A percentile compares a stretch with the other conserved stretches of the same genome.
Evolutionary conservation across 1,140 invertebrate species (phyloP).

Genomic region (Drosophila ercepeae): DNA sequence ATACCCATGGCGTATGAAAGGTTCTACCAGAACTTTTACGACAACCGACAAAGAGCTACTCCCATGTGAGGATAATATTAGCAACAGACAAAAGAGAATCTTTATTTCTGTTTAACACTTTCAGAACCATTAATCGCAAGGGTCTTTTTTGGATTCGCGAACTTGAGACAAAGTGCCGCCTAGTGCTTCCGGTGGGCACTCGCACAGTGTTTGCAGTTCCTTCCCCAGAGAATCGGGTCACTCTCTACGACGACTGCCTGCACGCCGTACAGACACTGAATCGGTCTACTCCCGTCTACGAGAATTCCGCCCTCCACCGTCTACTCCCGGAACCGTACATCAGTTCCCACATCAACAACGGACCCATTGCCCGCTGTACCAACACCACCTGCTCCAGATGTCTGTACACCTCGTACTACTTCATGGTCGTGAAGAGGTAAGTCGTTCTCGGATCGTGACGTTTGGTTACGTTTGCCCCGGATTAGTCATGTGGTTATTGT

Average conservation of each 20-base stretch:
- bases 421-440: constrained; percentile 81
- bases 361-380: constrained; percentile 73
- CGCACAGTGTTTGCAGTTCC: constrained; percentile 67
- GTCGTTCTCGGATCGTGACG: constrained; percentile 8
- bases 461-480: neutral
- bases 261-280: constrained; percentile 65
- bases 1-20: constrained; percentile 80
- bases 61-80: constrained; percentile 57
- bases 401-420: constrained; percentile 80
- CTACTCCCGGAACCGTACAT: constrained; percentile 73
- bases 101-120: neutral
- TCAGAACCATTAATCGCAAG: constrained; percentile 43
- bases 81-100: too few relatives aligned
- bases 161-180: constrained; percentile 46
- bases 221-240: constrained; percentile 67
- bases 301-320: constrained; percentile 59
- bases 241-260: constrained; percentile 75
- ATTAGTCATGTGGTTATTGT: constrained; percentile 38
- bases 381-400: constrained; percentile 64
- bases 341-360: constrained; percentile 71
- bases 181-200: constrained; percentile 70
- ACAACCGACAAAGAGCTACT: constrained; percentile 59
- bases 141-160: constrained; percentile 72
- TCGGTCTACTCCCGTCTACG: constrained; percentile 57
- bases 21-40: constrained; percentile 78